Evolutionary conservation across 2,888 invertebrate genomes (phyloP), one percentile per base, ranked within the genome.

Genomic region (Terebella lapidaria): DNA sequence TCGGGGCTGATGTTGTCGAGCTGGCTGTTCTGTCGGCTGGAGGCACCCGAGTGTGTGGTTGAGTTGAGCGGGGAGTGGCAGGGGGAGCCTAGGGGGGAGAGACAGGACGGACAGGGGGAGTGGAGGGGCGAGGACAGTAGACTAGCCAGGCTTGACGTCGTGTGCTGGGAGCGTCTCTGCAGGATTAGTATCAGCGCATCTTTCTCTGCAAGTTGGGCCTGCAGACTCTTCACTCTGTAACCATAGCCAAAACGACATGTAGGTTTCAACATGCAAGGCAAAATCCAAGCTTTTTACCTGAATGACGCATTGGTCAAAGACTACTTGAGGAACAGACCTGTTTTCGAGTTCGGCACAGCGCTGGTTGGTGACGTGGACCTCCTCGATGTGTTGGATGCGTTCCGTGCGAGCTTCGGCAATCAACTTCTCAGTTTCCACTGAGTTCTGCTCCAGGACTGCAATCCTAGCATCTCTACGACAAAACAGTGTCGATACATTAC

Each of bases 151-250:
- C 77, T 75, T 58, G 73, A 73, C 49, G 74, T 72, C 26, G 72
- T 72, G 63, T 77, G 73, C 0, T 80, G 22, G 3, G 56, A 49
- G 47, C 80, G 79, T 27, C 77, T 74, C 82, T 92, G 91, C 47
- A 92, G 84, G 25, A 92, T 91, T 71, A 89, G 87, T 70, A 94
- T 91, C 89, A 93, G 91, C 0, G 92, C 92, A 76, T 94, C 92
- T 60, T 89, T 87, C 78, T 93, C 92, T 0, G 91, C 90, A 59
- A 93, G 85, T 76, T 91, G 90, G 2, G 91, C 90, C 80, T 93
- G 92, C 65, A 91, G 81, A 79, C 91, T 90, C 79, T 92, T 92
- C 70, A 91, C n/a, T 35, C 42, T 35, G 10, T 35, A 35, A n/a
- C 42, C 10, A 15, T 35, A 35, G 10, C 10, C n/a, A 35, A 35